Evolutionary conservation across 2,888 invertebrate genomes (phyloP).

Genomic region (Lamellibrachia satsuma): DNA sequence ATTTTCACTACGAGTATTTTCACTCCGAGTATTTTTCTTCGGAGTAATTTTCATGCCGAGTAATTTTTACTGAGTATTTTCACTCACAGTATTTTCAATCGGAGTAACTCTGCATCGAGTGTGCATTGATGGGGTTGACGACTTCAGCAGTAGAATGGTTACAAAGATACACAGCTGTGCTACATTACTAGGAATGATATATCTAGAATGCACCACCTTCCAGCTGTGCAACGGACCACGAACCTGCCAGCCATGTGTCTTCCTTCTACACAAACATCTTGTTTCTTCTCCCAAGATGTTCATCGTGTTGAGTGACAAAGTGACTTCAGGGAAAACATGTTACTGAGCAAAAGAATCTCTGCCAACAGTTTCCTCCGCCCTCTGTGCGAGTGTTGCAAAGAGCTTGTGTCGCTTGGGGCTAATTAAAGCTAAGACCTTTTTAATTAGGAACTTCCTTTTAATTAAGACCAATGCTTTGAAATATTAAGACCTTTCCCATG

Average conservation of each 20-base stretch:
- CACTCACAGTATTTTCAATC: background rate
- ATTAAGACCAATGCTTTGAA: too few relatives aligned
- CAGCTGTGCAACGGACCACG: background rate
- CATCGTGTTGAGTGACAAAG: background rate
- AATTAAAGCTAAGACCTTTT: too few relatives aligned
- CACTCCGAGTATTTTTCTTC: background rate
- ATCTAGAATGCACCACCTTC: background rate
- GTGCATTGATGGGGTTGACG: background rate
- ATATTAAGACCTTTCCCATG: too few relatives aligned
- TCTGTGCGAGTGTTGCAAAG: too few relatives aligned
- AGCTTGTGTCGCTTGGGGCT: too few relatives aligned
- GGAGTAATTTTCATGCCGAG: background rate
- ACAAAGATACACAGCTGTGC: background rate
- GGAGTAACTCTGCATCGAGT: background rate
- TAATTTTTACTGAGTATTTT: background rate
- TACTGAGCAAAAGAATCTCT: background rate
- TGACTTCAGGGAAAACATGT: constrained; percentile 10
- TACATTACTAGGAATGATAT: background rate
- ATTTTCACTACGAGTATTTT: background rate
- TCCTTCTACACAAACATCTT: background rate
- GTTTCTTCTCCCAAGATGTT: background rate
- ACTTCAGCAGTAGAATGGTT: background rate
- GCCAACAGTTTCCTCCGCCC: background rate
- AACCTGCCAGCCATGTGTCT: background rate
- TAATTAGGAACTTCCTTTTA: too few relatives aligned